phyloP scores from a whole-genome alignment of 2,113 vertebrate species.

The Phycodurus eques region DNA sequence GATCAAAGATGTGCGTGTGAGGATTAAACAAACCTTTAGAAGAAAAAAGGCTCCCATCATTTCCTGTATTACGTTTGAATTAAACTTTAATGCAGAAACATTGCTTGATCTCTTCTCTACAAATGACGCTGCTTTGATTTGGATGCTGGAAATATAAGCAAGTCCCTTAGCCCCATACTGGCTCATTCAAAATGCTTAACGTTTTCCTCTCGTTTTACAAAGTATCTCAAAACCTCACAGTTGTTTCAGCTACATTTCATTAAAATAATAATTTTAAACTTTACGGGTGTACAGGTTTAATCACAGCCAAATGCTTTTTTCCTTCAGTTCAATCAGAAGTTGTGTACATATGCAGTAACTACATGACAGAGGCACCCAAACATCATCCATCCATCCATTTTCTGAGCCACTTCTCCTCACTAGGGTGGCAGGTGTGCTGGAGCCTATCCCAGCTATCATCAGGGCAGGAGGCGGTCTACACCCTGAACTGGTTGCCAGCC shows the following conservation, averaged over 20 bases:
- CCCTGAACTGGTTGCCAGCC: too few relatives aligned
- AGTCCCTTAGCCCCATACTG: conserved; percentile 34
- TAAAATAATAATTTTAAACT: neutral
- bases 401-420: too few relatives aligned
- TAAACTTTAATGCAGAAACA: conserved; percentile 75
- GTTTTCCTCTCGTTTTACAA: conserved; percentile 13
- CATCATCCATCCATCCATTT: too few relatives aligned
- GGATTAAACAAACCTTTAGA: conserved; percentile 80
- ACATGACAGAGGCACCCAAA: too few relatives aligned
- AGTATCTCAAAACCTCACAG: conserved; percentile 9
- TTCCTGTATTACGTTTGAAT: conserved; percentile 75
- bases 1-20: conserved; percentile 74
- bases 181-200: conserved; percentile 27
- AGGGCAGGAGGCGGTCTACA: too few relatives aligned
- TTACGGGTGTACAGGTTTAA: too few relatives aligned
- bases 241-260: neutral
- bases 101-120: conserved; percentile 76
- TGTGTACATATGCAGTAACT: too few relatives aligned
- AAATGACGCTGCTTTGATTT: conserved; percentile 75
- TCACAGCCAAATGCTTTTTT: too few relatives aligned
- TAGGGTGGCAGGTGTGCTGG: too few relatives aligned
- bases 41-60: conserved; percentile 69
- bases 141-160: conserved; percentile 53
- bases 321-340: too few relatives aligned
- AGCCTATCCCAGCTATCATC: too few relatives aligned